Percentiles rank a stretch among this genome's conserved stretches.
These are phyloP conservation scores for Chamaedrilus cognettii DNA, from an alignment of 2,888 invertebrate species.

Conservation along the genomic window DNA sequence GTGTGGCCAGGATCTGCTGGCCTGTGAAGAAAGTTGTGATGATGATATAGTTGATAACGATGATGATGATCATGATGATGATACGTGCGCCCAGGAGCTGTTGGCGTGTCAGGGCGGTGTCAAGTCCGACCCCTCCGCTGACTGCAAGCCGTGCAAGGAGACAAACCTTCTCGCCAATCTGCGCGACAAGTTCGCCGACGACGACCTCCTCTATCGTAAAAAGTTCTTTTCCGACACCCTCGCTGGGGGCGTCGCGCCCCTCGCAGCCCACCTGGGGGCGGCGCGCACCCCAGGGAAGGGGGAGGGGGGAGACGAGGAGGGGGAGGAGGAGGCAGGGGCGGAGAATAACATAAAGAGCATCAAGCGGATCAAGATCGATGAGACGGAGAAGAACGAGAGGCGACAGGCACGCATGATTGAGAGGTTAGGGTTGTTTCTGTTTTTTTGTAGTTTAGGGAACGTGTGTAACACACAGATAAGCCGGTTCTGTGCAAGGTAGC, in stretches of 20 bases:
- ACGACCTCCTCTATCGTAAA: constrained; percentile 23
- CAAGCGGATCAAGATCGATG: constrained; percentile 52
- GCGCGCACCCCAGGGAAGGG: not conserved
- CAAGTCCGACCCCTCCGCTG: too few species aligned
- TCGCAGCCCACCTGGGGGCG: not conserved
- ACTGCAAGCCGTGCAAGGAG: constrained; percentile 59
- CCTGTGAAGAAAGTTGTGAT: too few species aligned
- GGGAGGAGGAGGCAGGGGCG: constrained; percentile 22
- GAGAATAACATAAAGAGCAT: constrained; percentile 42
- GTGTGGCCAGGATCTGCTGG: too few species aligned
- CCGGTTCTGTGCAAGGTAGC: too few species aligned
- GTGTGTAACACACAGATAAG: too few species aligned
- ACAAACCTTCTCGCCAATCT: constrained; percentile 59
- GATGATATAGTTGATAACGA: too few species aligned
- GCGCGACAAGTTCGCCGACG: constrained; percentile 39
- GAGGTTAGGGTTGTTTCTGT: too few species aligned
- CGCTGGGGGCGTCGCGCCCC: not conserved
- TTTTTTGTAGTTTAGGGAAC: too few species aligned
- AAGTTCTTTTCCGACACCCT: constrained; percentile 28
- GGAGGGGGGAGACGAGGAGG: constrained; percentile 7
- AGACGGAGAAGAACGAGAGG: constrained; percentile 41
- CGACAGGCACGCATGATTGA: too few species aligned
- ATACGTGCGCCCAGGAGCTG: too few species aligned
- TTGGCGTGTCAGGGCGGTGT: too few species aligned
- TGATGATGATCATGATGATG: too few species aligned